Base-by-base conservation (phyloP, 2,888 invertebrate genomes). In the Caenorhabditis sp. region DNA sequence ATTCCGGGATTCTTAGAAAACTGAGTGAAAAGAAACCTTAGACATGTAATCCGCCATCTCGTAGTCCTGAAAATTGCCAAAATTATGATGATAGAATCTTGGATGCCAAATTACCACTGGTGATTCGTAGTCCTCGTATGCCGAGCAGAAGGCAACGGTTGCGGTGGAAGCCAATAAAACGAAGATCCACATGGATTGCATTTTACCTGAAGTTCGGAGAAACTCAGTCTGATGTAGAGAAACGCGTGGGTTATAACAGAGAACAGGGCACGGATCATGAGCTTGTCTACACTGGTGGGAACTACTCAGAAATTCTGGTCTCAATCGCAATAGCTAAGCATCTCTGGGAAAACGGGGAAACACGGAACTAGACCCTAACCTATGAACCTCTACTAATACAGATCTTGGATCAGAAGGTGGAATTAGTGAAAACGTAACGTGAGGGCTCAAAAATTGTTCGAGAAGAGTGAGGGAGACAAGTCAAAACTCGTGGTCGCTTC, bases 161-260 rank as follows among this genome's bases (percentile, higher is more conserved):
- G 69, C 51, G 38, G 49, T 47, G 68, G 68, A 68, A 51, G 69
- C 80, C 74, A 81, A 75, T 74, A 69, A 74, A 74, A 81, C 74
- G 74, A 74, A 61, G 49, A 61, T 72, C 70, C 72, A 79, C 58
- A 64, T 47, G 41, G 68, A 75, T 63, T 81, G 80, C 80, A 81
- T 81, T 75, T 81, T 81, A 81, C 80, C 80, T 81, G 22, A 7
- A 74, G 19, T 47, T 44, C n/a, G n/a, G n/a, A n/a, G n/a, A n/a
- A n/a, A n/a, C n/a, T n/a, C n/a, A n/a, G n/a, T n/a, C n/a, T n/a
- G n/a, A n/a, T n/a, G n/a, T n/a, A n/a, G n/a, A 44, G 5, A 14
- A n/a, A 28, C 16, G 24, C 38, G 8, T 54, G 10, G 6, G 3
- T 22, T 31, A 19, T 4, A 24, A 51, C 8, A 51, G 22, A 1